A percentile compares a stretch with the other conserved stretches of the same genome.
phyloP scores from a whole-genome alignment of 2,113 vertebrate species.

The Anthoscopus minutus region DNA sequence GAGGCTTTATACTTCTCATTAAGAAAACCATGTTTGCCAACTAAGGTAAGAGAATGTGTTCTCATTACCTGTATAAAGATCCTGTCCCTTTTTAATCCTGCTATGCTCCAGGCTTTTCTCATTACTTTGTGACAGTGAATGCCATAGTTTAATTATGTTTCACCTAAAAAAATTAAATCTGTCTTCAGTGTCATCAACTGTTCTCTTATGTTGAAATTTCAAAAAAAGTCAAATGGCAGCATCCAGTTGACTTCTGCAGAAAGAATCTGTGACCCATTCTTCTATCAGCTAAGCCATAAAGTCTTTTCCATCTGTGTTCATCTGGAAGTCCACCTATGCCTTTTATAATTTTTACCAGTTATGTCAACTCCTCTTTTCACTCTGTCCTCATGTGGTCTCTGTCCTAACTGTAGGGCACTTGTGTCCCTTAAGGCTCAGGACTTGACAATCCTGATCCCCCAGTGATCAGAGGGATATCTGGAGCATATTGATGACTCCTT shows the following conservation, averaged over 20 bases:
- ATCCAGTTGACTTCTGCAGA: not conserved
- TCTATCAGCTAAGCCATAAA: not conserved
- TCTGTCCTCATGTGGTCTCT: not conserved
- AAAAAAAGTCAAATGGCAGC: conserved; percentile 15
- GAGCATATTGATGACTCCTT: not conserved
- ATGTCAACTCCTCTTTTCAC: not conserved
- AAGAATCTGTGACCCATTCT: not conserved
- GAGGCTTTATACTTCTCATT: not conserved
- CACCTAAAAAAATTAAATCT: conserved; percentile 1
- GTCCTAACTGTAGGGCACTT: not conserved
- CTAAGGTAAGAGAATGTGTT: not conserved
- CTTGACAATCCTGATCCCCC: not conserved
- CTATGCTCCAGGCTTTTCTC: not conserved
- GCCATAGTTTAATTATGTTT: conserved; percentile 20
- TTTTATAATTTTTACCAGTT: not conserved
- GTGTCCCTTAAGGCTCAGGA: not conserved
- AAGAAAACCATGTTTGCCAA: not conserved
- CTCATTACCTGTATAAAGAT: not conserved
- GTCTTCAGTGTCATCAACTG: not conserved
- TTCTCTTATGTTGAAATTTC: not conserved
- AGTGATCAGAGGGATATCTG: not conserved
- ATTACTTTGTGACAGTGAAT: conserved; percentile 35
- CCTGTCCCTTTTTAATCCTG: not conserved
- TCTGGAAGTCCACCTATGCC: not conserved
- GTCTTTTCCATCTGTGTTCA: not conserved